These are phyloP conservation scores for Nothoprocta pentlandii DNA, from an alignment of 2,113 vertebrate species.

Conservation along the genomic window DNA sequence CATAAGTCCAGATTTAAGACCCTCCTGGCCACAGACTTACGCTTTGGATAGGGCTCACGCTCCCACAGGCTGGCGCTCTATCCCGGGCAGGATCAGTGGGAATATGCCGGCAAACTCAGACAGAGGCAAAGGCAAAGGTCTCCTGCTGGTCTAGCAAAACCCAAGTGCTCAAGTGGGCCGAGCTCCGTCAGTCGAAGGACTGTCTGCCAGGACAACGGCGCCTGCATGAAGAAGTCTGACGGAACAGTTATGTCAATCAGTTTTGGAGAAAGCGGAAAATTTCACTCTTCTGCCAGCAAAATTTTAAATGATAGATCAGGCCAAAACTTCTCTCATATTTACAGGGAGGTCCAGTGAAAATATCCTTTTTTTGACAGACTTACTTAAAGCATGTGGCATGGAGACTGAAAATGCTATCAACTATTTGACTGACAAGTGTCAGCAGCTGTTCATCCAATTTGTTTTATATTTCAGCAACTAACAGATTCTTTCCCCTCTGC, in stretches of 20 bases:
- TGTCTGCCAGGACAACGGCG: conserved; percentile 61
- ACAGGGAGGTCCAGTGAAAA: conserved; percentile 70
- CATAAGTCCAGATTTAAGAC: background rate
- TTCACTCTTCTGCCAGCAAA: conserved; percentile 67
- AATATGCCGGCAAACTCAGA: background rate
- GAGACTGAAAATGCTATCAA: conserved; percentile 77
- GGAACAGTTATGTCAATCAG: conserved; percentile 64
- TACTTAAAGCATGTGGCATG: conserved; percentile 74
- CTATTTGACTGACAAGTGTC: conserved; percentile 78
- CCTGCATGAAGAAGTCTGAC: conserved; percentile 58
- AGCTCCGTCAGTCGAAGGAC: conserved; percentile 59
- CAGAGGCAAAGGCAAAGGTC: background rate
- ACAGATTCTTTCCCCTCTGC: conserved; percentile 69
- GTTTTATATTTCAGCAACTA: conserved; percentile 74
- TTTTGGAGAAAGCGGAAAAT: conserved; percentile 41
- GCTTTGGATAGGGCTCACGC: background rate
- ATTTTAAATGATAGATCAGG: conserved; percentile 65
- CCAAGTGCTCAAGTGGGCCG: background rate
- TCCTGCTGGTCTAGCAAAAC: conserved; percentile 24
- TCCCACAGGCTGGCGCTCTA: background rate
- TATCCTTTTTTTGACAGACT: conserved; percentile 71
- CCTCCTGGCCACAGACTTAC: background rate
- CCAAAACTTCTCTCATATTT: conserved; percentile 75
- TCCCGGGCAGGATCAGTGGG: background rate
- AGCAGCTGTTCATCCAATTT: conserved; percentile 78